Evolutionary conservation across 2,888 invertebrate species (phyloP).

Genomic region (Idaea dimidiata): DNA sequence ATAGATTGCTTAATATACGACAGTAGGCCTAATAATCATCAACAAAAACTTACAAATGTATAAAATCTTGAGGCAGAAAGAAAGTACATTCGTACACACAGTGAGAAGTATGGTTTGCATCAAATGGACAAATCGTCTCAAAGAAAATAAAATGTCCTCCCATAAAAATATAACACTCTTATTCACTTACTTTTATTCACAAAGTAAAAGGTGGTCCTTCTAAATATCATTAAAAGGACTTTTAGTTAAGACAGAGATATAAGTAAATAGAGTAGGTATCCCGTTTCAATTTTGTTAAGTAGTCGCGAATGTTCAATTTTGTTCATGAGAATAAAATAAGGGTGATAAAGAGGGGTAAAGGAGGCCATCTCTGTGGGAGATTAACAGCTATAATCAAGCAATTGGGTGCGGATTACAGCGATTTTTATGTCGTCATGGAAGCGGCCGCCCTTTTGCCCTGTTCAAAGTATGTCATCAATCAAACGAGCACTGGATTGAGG

Average conservation of each 20-base stretch:
- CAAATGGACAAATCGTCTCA: conserved; percentile 14
- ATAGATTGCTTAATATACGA: too few relatives aligned
- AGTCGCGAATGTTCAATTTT: conserved; percentile 63
- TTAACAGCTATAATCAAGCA: conserved; percentile 77
- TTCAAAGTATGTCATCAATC: conserved; percentile 27
- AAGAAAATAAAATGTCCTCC: conserved; percentile 11
- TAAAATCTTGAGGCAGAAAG: too few relatives aligned
- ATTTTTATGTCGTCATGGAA: conserved; percentile 64
- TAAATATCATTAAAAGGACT: conserved; percentile 35
- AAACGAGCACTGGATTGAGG: conserved; percentile 12
- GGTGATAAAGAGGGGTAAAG: conserved; percentile 60
- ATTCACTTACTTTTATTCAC: conserved; percentile 25
- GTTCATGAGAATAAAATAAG: conserved; percentile 61
- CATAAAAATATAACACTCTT: background rate
- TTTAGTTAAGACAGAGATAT: conserved; percentile 45
- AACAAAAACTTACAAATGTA: too few relatives aligned
- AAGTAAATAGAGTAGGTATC: conserved; percentile 39
- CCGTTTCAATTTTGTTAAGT: conserved; percentile 71
- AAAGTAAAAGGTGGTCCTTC: conserved; percentile 18
- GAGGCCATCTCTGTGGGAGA: conserved; percentile 62
- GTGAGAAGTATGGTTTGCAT: background rate
- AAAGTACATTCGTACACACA: background rate
- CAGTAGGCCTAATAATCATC: too few relatives aligned
- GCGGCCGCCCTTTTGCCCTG: conserved; percentile 31
- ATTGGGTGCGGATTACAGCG: conserved; percentile 71